These are phyloP conservation scores for Catharus bicknelli DNA, from an alignment of 2,113 vertebrate species.

Conservation along the genomic window DNA sequence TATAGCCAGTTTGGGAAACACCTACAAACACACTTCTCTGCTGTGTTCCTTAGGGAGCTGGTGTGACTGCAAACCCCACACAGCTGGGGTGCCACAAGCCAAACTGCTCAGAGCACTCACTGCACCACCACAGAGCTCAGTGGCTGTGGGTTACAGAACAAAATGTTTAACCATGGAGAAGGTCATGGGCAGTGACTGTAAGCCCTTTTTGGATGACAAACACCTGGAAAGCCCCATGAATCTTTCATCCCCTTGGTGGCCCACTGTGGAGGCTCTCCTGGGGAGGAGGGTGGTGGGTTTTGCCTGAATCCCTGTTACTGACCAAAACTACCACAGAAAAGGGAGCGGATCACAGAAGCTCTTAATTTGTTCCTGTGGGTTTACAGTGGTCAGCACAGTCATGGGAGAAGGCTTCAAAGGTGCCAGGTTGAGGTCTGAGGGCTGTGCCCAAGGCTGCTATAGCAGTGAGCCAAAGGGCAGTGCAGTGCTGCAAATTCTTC, in stretches of 20 bases:
- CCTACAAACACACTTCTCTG: neutral
- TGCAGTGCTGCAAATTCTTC: neutral
- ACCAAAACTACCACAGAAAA: neutral
- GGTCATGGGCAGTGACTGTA: neutral
- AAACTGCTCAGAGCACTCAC: neutral
- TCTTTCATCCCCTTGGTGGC: neutral
- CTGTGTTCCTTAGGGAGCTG: rapidly evolving
- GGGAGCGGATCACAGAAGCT: neutral
- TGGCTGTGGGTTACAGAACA: neutral
- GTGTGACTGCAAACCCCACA: neutral
- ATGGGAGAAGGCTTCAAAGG: neutral
- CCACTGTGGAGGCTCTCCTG: neutral
- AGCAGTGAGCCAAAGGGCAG: neutral
- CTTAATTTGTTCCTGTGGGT: neutral
- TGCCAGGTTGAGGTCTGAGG: neutral
- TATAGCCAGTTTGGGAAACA: neutral
- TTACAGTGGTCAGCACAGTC: neutral
- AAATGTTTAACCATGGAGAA: neutral
- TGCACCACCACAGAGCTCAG: neutral
- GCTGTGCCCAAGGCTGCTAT: neutral
- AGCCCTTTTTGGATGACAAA: neutral
- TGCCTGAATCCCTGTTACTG: neutral
- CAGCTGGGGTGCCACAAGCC: neutral
- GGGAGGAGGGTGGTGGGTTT: neutral
- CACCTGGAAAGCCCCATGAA: neutral